Conservation (phyloP, 2,888 invertebrate genomes). For the Microdon myrmicae region DNA sequence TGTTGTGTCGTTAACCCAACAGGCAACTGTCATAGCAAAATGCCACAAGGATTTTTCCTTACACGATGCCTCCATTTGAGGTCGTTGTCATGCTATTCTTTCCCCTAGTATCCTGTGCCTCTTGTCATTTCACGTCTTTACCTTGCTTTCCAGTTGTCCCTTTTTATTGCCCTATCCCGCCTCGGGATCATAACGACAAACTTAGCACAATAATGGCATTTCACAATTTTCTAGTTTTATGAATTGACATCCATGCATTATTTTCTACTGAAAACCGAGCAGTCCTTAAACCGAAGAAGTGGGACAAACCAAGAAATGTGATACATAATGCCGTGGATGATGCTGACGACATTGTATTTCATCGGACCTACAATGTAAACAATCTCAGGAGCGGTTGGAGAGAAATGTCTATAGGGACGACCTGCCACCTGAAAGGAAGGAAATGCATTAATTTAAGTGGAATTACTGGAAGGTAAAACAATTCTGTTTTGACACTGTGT, state of each 20-base stretch:
- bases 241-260: slow-evolving; percentile 9
- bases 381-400: not conserved
- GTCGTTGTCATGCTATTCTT: not conserved
- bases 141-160: not conserved
- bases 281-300: not conserved
- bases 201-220: slow-evolving; percentile 4
- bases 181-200: not conserved
- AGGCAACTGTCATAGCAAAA: slow-evolving; percentile 14
- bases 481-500: too few relatives aligned
- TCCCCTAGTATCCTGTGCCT: slow-evolving; percentile 1
- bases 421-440: too few relatives aligned
- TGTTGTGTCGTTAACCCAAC: slow-evolving; percentile 23
- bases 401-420: too few relatives aligned
- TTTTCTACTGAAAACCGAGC: too few relatives aligned
- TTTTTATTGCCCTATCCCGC: not conserved
- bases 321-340: slow-evolving; percentile 6
- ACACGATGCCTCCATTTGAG: not conserved
- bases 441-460: slow-evolving; percentile 25
- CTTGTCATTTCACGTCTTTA: slow-evolving; percentile 11
- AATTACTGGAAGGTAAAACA: not conserved
- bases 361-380: slow-evolving; percentile 3
- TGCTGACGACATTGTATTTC: slow-evolving; percentile 2
- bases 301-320: not conserved
- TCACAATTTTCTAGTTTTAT: slow-evolving; percentile 10
- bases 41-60: not conserved